These are phyloP conservation scores for Anisognathus igniventris DNA, from an alignment of 2,797 vertebrate species.

Conservation along the genomic window DNA sequence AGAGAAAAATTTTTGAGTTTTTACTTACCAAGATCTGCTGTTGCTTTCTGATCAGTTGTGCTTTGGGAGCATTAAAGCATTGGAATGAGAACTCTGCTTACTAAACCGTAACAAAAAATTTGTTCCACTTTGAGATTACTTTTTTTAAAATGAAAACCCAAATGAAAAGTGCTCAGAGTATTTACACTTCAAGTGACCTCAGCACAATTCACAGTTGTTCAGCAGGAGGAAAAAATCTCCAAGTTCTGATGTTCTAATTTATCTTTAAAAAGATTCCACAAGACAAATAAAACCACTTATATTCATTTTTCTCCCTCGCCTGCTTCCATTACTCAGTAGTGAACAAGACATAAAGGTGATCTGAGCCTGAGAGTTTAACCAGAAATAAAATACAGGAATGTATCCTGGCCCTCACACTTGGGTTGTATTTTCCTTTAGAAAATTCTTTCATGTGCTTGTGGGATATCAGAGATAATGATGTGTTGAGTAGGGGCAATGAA, in stretches of 20 bases:
- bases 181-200: not conserved
- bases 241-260: not conserved
- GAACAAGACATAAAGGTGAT: not conserved
- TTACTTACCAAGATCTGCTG: not conserved
- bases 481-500: constrained; percentile 10
- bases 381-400: not conserved
- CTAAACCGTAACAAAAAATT: not conserved
- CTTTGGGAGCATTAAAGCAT: not conserved
- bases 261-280: not conserved
- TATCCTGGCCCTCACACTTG: not conserved
- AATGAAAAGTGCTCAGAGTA: not conserved
- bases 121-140: not conserved
- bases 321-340: not conserved
- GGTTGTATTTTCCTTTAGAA: not conserved
- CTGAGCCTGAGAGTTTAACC: not conserved
- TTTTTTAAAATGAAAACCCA: not conserved
- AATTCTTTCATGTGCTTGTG: not conserved
- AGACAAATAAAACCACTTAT: not conserved
- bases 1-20: not conserved
- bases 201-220: not conserved
- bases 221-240: not conserved
- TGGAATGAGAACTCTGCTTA: not conserved
- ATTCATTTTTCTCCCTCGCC: not conserved
- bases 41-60: not conserved
- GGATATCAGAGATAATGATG: not conserved